Evolutionary conservation across 2,113 vertebrate genomes (phyloP).

Genomic region (Camarhynchus parvulus): DNA sequence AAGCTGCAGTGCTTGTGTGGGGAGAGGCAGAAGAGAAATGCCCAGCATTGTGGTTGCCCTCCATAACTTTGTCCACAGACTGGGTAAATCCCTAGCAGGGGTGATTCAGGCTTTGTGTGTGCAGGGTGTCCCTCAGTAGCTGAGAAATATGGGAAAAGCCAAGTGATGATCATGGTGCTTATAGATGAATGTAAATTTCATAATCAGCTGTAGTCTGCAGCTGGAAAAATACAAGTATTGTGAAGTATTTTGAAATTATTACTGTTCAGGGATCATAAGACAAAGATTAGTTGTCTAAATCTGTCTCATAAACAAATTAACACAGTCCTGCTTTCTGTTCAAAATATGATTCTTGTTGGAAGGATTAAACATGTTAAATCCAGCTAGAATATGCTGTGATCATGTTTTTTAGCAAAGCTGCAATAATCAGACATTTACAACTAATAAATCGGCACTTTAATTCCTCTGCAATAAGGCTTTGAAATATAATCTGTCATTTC

Average conservation of each 20-base stretch:
- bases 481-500: conserved; percentile 83
- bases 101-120: accelerated
- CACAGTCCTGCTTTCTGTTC: conserved; percentile 64
- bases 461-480: conserved; percentile 79
- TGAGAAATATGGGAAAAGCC: neutral
- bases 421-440: conserved; percentile 82
- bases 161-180: neutral
- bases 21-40: neutral
- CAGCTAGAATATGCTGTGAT: conserved; percentile 70
- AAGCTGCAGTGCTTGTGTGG: neutral
- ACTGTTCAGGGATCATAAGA: conserved; percentile 48
- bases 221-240: neutral
- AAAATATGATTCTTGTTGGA: conserved; percentile 66
- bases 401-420: conserved; percentile 75
- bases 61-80: neutral
- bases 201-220: neutral
- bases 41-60: accelerated
- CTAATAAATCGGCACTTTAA: conserved; percentile 80
- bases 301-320: conserved; percentile 78
- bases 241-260: conserved; percentile 61
- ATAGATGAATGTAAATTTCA: neutral
- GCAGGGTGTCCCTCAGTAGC: neutral
- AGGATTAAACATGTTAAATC: conserved; percentile 78
- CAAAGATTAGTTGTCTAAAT: conserved; percentile 70
- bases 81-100: neutral